A percentile compares a stretch with the other conserved stretches of the same genome.
Evolutionary conservation across 2,888 invertebrate genomes (phyloP).

Genomic region (Lacanobia wlatinum): DNA sequence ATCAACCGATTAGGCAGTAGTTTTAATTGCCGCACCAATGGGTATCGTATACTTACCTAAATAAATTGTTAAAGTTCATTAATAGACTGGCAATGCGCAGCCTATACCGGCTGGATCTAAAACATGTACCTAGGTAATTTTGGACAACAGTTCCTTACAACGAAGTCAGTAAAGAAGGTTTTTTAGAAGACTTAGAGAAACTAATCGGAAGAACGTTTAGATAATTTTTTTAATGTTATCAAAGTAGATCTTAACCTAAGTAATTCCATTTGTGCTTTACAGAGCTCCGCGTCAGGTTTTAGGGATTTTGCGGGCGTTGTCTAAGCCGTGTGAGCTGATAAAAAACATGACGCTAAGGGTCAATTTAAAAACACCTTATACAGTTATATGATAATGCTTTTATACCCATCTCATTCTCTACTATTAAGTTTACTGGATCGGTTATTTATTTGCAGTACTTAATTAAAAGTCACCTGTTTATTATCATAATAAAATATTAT

Average conservation of each 20-base stretch:
- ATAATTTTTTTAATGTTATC: not conserved
- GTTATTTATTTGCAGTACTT: not conserved
- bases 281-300: not conserved
- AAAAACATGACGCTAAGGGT: not conserved
- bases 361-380: not conserved
- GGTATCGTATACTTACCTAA: not conserved
- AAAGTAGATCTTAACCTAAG: not conserved
- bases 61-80: not conserved
- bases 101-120: not conserved
- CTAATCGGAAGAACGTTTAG: too few relatives aligned
- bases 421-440: not conserved
- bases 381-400: not conserved
- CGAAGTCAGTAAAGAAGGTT: too few relatives aligned
- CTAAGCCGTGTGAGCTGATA: too few relatives aligned
- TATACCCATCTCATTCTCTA: not conserved
- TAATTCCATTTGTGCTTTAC: not conserved
- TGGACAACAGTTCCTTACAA: not conserved
- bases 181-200: too few relatives aligned
- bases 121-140: not conserved
- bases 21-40: conserved; percentile 13
- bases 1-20: not conserved
- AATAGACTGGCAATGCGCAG: not conserved
- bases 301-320: not conserved
- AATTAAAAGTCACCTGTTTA: not conserved
- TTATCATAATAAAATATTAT: not conserved